Base-by-base conservation (phyloP, 2,888 invertebrate genomes). In the Minunthozetes semirufus region DNA sequence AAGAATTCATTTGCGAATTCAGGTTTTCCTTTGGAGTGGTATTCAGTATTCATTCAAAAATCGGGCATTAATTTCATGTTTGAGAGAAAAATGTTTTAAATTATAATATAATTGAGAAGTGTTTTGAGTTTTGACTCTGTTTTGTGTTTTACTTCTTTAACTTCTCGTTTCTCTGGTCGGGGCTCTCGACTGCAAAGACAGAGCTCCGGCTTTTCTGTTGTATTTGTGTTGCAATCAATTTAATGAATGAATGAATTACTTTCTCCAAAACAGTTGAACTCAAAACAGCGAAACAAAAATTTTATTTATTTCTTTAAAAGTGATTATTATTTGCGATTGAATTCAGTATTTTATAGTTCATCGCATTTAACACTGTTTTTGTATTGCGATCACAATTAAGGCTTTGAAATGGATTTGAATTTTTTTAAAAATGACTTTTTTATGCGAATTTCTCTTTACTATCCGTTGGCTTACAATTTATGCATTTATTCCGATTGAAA, bases 161-260 rank as follows among this genome's bases (percentile, higher is more conserved):
- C 61, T 61, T 59, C 59, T 59, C 59, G 5, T 59, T 27, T 59
- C 59, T 59, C 6, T 59, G n/a, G n/a, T n/a, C n/a, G n/a, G n/a
- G n/a, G n/a, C n/a, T 56, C 59, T 61, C 33, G 42, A 42, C 42
- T 42, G 11, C 11, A 42, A 42, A 42, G 11, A 42, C 42, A 9
- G 42, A 42, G 42, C 8, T 53, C 53, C n/a, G n/a, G n/a, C n/a
- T n/a, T 56, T 61, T 61, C 3, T 33, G n/a, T 61, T 33, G 33
- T 61, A 22, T 29, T 61, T 61, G 33, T 61, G 61, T 61, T 61
- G 61, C 61, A 61, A 61, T 61, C 33, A 27, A 4, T 59, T 59
- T 25, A 59, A 22, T 59, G 25, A 59, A 59, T 59, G 56, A 56
- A 19, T 56, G 42, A 42, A 27, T 59, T 8, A 22, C 19, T 59